Conservation (phyloP, 2,888 invertebrate species). For the Eugnorisma glareosa region DNA sequence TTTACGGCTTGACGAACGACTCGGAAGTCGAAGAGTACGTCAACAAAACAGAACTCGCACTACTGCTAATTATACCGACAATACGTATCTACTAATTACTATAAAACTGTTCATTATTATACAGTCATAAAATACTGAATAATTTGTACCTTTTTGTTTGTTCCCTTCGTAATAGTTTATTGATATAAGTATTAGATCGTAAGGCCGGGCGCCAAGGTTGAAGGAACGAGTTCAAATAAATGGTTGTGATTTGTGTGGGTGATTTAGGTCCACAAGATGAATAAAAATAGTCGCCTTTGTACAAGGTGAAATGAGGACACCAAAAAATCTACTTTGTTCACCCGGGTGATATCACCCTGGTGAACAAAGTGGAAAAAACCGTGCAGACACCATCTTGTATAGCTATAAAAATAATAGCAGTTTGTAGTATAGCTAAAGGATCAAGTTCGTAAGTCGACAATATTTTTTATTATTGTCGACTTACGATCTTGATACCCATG, state of each 20-base stretch:
- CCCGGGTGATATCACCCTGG: too few relatives aligned
- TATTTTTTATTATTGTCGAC: too few relatives aligned
- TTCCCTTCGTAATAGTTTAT: slow-evolving; percentile 1
- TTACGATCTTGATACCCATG: background rate
- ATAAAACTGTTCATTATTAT: background rate
- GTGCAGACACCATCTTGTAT: background rate
- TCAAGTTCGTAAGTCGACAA: slow-evolving; percentile 12
- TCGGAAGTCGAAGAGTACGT: background rate
- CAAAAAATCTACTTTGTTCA: too few relatives aligned
- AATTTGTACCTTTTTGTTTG: background rate
- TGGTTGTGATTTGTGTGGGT: too few relatives aligned
- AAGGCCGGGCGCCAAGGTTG: background rate
- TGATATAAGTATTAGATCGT: slow-evolving; percentile 5
- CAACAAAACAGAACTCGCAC: slow-evolving; percentile 22
- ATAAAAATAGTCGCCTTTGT: too few relatives aligned
- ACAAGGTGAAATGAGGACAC: too few relatives aligned
- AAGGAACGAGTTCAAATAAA: background rate
- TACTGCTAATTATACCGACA: background rate
- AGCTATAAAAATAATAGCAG: background rate
- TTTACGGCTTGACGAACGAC: background rate
- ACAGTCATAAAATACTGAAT: background rate
- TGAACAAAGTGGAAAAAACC: too few relatives aligned
- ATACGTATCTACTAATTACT: background rate
- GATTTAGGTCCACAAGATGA: too few relatives aligned
- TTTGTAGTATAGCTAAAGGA: background rate